Evolutionary conservation across 2,888 invertebrate genomes (phyloP).

Genomic region (Hirtodrosophila histrioides): DNA sequence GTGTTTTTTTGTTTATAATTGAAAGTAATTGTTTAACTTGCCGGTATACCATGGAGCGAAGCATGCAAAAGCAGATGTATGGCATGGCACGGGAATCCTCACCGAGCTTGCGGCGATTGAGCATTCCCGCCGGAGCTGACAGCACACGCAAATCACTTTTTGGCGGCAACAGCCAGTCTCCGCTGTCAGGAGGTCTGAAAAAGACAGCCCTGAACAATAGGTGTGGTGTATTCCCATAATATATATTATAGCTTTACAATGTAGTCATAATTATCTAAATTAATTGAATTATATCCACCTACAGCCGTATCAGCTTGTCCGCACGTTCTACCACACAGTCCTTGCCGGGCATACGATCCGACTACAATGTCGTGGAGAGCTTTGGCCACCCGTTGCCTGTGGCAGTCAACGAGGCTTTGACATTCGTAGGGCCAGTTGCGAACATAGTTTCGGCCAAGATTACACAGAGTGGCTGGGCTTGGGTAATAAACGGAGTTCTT

Average conservation of each 20-base stretch:
- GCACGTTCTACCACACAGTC: slow-evolving; percentile 88
- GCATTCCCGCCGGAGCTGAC: slow-evolving; percentile 62
- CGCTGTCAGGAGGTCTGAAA: slow-evolving; percentile 56
- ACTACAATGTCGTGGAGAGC: slow-evolving; percentile 90
- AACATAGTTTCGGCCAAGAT: slow-evolving; percentile 85
- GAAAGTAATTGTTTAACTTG: slow-evolving; percentile 4
- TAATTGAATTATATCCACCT: not conserved
- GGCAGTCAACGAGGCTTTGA: slow-evolving; percentile 93
- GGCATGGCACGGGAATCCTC: slow-evolving; percentile 69
- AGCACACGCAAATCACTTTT: slow-evolving; percentile 74
- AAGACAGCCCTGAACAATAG: slow-evolving; percentile 69
- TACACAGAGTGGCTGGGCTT: slow-evolving; percentile 86
- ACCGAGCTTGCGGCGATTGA: slow-evolving; percentile 66
- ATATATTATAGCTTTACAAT: not conserved
- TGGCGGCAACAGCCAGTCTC: slow-evolving; percentile 57
- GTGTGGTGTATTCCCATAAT: slow-evolving; percentile 24
- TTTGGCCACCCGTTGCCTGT: slow-evolving; percentile 94
- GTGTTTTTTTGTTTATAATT: slow-evolving; percentile 48
- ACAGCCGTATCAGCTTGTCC: slow-evolving; percentile 86
- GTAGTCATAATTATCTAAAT: no score
- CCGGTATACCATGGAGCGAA: slow-evolving; percentile 37
- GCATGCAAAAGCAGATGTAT: slow-evolving; percentile 75
- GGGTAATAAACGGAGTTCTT: slow-evolving; percentile 79
- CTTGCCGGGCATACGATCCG: slow-evolving; percentile 91
- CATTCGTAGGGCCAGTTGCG: slow-evolving; percentile 88